Evolutionary conservation across 1,140 invertebrate genomes (phyloP).

Genomic region (Pseudomyrmex concolor): DNA sequence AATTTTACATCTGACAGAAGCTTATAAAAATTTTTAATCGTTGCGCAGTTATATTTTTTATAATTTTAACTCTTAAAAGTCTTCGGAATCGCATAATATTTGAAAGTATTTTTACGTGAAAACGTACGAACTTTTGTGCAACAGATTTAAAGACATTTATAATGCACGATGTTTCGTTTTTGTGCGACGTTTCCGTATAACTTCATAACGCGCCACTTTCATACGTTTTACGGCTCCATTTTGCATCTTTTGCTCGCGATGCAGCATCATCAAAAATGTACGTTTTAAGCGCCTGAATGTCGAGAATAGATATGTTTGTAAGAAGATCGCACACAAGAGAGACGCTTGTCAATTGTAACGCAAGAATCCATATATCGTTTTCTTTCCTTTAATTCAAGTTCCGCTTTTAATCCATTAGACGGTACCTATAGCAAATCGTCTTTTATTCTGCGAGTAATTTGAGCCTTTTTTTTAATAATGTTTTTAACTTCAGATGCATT

Average conservation of each 20-base stretch:
- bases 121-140: background rate
- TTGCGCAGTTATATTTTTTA: background rate
- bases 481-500: background rate
- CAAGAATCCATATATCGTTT: conserved; percentile 11
- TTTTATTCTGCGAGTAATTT: background rate
- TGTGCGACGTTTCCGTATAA: background rate
- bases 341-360: conserved; percentile 9
- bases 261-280: background rate
- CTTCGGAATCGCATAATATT: background rate
- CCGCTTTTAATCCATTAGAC: background rate
- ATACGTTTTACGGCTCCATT: background rate
- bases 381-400: conserved; percentile 7
- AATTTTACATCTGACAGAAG: background rate
- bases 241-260: background rate
- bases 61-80: background rate
- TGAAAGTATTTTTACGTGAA: background rate
- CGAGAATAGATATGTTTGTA: background rate
- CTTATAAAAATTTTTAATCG: background rate
- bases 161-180: background rate
- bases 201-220: background rate
- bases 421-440: background rate
- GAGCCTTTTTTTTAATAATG: background rate
- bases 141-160: background rate
- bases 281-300: background rate
- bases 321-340: conserved; percentile 9